Base-by-base conservation (phyloP, 2,797 vertebrate species). In the Poeciliopsis paucimaculata region DNA sequence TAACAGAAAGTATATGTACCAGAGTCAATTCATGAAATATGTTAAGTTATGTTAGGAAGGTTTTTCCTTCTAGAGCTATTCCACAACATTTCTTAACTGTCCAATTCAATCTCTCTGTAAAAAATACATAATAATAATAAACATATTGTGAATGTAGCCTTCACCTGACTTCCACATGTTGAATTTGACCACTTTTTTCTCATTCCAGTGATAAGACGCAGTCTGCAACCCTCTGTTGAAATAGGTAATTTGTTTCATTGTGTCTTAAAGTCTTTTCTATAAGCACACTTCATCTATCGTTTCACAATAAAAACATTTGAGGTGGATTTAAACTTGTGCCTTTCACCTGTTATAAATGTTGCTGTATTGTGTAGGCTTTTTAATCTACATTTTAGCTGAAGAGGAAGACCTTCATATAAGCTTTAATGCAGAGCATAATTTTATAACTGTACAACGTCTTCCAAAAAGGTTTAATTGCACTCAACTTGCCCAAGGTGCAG, bases 381-480 rank as follows among this genome's bases (percentile, higher is more conserved):
- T 80, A 81, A 80, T 82, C 41, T 34, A 23, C 64, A 46, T 49
- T 73, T 75, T 76, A 81, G 86, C 78, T 51, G 71, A 68, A 81
- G 64, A 45, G 70, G 68, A 72, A 79, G 36, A 77, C 28, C 41
- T 51, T 73, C 72, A 81, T 43, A 57, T 16, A n/a, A 28, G 39
- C 75, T 82, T 78, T 76, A 77, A 85, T 78, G 81, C 73, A 70
- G 28, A 45, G 80, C 72, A 79, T 84, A 31, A 72, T 84, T 90
- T 57, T 57, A 57, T 57, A 55, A 55, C 86, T 68, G 55, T 70
- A 75, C 86, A 64, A 83, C 79, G 88, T 77, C 2, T 80, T 78
- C 66, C 64, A 72, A 62, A 43, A 70, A 89, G 62, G 71, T 90
- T 86, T 81, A 77, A 84, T 77, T 88, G 43, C 72, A 73, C 13